Evolutionary conservation across 2,888 invertebrate species (phyloP).

Genomic region (Drosophila heteroneura): DNA sequence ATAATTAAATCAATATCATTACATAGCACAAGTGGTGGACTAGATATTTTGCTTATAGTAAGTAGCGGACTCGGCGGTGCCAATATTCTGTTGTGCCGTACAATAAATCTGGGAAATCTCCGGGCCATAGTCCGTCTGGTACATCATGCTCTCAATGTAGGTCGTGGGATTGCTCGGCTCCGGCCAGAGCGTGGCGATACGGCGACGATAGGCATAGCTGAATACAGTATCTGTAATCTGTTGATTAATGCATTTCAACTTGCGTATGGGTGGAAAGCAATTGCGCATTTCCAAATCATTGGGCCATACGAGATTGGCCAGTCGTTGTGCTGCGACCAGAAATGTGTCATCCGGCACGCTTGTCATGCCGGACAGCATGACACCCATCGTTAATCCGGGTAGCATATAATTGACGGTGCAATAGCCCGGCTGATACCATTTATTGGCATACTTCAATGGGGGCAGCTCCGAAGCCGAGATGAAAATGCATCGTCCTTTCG

Average conservation of each 20-base stretch:
- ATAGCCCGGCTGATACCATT: slow-evolving; percentile 55
- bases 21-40: background rate
- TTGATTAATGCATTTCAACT: slow-evolving; percentile 48
- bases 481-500: slow-evolving; percentile 66
- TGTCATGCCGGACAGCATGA: slow-evolving; percentile 58
- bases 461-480: slow-evolving; percentile 37
- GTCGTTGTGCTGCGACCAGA: slow-evolving; percentile 57
- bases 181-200: slow-evolving; percentile 63
- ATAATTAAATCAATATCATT: slow-evolving; percentile 20
- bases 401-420: slow-evolving; percentile 39
- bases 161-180: slow-evolving; percentile 52
- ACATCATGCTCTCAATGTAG: slow-evolving; percentile 48
- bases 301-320: slow-evolving; percentile 64
- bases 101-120: slow-evolving; percentile 24
- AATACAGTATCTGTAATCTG: slow-evolving; percentile 59
- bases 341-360: slow-evolving; percentile 64
- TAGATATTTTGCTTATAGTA: slow-evolving; percentile 44
- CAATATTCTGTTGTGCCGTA: slow-evolving; percentile 26
- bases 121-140: background rate
- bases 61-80: slow-evolving; percentile 44
- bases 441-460: slow-evolving; percentile 66
- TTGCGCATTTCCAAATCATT: slow-evolving; percentile 54
- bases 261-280: slow-evolving; percentile 60
- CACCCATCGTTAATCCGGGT: slow-evolving; percentile 56
- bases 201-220: slow-evolving; percentile 51